Evolutionary conservation across 2,113 vertebrate genomes (phyloP).

Genomic region (Chaetodon auriga): DNA sequence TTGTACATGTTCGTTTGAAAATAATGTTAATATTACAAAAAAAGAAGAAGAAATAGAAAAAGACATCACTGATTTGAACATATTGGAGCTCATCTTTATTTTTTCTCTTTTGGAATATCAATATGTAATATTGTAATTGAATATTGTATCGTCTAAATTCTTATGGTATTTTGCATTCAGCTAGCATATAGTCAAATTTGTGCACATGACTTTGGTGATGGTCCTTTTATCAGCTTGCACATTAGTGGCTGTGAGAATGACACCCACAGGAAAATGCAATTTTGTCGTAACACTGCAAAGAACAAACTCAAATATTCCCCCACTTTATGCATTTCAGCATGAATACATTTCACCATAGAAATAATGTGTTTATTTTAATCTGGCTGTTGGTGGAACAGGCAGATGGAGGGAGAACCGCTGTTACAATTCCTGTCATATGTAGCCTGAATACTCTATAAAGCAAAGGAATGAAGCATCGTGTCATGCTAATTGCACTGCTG

Average conservation of each 20-base stretch:
- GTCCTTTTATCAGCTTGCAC: not conserved
- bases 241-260: not conserved
- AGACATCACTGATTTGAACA: not conserved
- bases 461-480: slow-evolving; percentile 48
- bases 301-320: slow-evolving; percentile 12
- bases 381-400: slow-evolving; percentile 23
- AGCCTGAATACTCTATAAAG: slow-evolving; percentile 39
- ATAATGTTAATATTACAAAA: not conserved
- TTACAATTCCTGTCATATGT: slow-evolving; percentile 64
- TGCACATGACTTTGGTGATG: not conserved
- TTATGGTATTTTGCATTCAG: not conserved
- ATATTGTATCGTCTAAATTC: not conserved
- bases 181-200: not conserved
- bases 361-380: slow-evolving; percentile 32
- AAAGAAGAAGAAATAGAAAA: not conserved
- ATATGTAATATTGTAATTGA: not conserved
- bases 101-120: not conserved
- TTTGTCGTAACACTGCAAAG: not conserved
- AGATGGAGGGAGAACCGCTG: slow-evolving; percentile 1
- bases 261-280: not conserved
- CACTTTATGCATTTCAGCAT: not conserved
- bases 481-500: slow-evolving; percentile 65
- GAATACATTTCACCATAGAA: slow-evolving; percentile 1
- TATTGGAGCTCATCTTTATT: not conserved
- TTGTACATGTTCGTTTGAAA: not conserved